These are phyloP conservation scores for Nothocercus julius DNA, from an alignment of 2,113 vertebrate genomes.

Conservation along the genomic window DNA sequence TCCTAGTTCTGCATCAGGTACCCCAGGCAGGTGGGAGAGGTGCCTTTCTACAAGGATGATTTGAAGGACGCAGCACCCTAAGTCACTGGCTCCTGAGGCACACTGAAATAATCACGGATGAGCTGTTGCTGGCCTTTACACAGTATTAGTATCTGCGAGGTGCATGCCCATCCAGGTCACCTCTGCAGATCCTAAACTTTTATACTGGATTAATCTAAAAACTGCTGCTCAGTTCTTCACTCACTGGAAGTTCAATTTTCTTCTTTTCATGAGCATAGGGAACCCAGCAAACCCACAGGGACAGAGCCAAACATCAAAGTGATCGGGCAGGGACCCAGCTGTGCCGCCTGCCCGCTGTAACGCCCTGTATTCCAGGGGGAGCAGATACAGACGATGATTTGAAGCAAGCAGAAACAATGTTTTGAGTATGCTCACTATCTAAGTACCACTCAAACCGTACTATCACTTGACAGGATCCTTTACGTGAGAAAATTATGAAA, in stretches of 20 bases:
- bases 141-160: background rate
- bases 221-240: no score
- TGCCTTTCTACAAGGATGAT: background rate
- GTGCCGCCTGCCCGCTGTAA: background rate
- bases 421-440: background rate
- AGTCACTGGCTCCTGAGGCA: background rate
- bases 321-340: background rate
- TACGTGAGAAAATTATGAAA: background rate
- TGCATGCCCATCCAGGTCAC: background rate
- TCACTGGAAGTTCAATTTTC: background rate
- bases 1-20: background rate
- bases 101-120: background rate
- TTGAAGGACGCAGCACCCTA: background rate
- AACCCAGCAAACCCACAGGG: background rate
- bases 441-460: background rate
- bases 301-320: background rate
- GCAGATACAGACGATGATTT: rapidly evolving
- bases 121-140: background rate
- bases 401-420: background rate
- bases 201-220: background rate
- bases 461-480: background rate
- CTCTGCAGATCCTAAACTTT: background rate
- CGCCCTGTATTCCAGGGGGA: background rate
- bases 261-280: background rate
- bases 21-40: background rate